Conservation (phyloP, 2,113 vertebrate genomes). For the Microtus oregoni region DNA sequence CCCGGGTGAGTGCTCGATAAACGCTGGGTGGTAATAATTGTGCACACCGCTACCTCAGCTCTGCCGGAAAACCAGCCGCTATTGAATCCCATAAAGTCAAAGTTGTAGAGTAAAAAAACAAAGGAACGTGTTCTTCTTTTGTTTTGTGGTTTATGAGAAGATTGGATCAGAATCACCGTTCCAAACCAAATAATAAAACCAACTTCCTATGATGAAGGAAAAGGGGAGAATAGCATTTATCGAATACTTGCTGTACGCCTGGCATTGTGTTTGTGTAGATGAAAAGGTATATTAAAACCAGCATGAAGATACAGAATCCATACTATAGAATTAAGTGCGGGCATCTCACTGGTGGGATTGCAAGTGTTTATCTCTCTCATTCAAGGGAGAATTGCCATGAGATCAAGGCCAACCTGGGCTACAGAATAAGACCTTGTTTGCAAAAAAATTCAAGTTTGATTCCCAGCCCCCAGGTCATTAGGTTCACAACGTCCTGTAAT, state of each 20-base stretch:
- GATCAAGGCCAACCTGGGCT: not conserved
- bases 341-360: not conserved
- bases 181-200: not conserved
- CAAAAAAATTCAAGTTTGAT: not conserved
- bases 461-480: not conserved
- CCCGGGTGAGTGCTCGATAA: not conserved
- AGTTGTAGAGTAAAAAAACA: conserved; percentile 11
- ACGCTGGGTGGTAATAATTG: not conserved
- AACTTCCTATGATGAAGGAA: not conserved
- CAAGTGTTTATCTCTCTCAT: not conserved
- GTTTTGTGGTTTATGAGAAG: not conserved
- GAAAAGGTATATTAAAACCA: not conserved
- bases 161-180: conserved; percentile 18
- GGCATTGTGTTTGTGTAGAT: not conserved
- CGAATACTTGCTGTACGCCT: not conserved
- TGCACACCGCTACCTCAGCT: not conserved
- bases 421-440: not conserved
- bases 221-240: not conserved
- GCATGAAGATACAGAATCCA: accelerated
- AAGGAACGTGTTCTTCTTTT: conserved; percentile 28
- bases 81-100: not conserved
- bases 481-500: not conserved
- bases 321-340: accelerated
- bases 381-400: not conserved
- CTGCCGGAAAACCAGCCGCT: not conserved